These are phyloP conservation scores for Heteromurus nitidus DNA, from an alignment of 2,888 invertebrate species.

Conservation along the genomic window DNA sequence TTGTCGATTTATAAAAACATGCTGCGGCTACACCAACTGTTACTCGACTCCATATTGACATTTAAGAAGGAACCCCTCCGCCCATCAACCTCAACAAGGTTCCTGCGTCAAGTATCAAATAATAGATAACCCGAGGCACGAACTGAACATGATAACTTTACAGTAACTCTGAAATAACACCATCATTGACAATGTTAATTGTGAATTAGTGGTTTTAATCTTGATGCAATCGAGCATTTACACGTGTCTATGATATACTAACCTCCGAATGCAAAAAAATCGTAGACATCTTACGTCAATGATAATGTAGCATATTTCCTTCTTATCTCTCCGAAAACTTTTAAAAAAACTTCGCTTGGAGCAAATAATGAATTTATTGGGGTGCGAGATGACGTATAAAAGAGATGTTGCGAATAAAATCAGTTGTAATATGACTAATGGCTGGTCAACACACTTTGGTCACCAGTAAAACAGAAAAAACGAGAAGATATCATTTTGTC, in stretches of 20 bases:
- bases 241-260: too few species aligned
- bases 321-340: too few species aligned
- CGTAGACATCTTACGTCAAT: too few species aligned
- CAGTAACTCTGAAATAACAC: conserved; percentile 51
- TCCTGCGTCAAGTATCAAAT: background rate
- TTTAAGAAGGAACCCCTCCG: background rate
- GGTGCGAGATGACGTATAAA: conserved; percentile 19
- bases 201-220: conserved; percentile 35
- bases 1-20: too few species aligned
- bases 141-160: conserved; percentile 48
- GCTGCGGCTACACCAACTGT: conserved; percentile 2
- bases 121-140: background rate
- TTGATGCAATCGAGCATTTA: conserved; percentile 17
- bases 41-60: conserved; percentile 10
- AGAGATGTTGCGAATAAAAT: too few species aligned
- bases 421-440: background rate
- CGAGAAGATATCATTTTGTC: background rate
- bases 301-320: background rate
- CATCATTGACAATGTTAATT: conserved; percentile 57
- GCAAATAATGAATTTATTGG: conserved; percentile 36
- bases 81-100: background rate
- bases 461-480: conserved; percentile 6
- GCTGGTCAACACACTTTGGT: conserved; percentile 5
- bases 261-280: too few species aligned
- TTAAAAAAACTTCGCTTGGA: conserved; percentile 25